A percentile compares a stretch with the other conserved stretches of the same genome.
phyloP scores from a whole-genome alignment of 2,113 vertebrate species.

The Paradoxurus hermaphroditus region DNA sequence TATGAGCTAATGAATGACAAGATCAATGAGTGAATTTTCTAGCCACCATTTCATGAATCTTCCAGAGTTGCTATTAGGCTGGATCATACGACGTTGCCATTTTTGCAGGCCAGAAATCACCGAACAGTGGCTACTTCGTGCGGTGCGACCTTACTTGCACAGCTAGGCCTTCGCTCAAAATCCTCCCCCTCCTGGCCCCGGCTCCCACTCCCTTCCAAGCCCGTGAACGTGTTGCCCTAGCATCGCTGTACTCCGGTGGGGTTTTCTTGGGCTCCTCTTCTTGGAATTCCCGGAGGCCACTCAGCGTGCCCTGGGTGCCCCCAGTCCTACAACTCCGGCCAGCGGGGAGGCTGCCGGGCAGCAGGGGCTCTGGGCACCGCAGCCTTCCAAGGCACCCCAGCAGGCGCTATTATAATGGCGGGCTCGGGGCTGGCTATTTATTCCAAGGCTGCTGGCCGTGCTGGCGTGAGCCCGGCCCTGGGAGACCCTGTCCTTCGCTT shows the following conservation, averaged over 20 bases:
- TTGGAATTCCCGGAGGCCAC: not conserved
- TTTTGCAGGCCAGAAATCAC: not conserved
- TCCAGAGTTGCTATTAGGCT: not conserved
- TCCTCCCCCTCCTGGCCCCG: not conserved
- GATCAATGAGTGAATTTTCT: not conserved
- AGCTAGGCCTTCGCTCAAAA: not conserved
- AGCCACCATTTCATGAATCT: not conserved
- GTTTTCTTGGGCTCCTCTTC: not conserved
- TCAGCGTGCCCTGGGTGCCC: not conserved
- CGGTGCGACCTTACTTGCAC: not conserved
- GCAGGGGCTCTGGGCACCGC: too few species aligned
- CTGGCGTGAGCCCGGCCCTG: not conserved
- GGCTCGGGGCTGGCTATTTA: not conserved
- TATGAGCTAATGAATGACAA: too few species aligned
- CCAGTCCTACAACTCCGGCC: not conserved
- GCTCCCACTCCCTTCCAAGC: not conserved
- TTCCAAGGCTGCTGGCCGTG: not conserved
- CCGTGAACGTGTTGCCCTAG: accelerated
- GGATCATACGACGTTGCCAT: not conserved
- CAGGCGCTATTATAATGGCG: too few species aligned
- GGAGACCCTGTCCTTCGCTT: not conserved
- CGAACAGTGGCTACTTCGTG: not conserved
- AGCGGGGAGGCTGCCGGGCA: not conserved
- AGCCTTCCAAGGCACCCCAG: not conserved
- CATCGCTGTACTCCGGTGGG: not conserved